Evolutionary conservation across 2,797 vertebrate genomes (phyloP).

Genomic region (Periophthalmus magnuspinnatus): DNA sequence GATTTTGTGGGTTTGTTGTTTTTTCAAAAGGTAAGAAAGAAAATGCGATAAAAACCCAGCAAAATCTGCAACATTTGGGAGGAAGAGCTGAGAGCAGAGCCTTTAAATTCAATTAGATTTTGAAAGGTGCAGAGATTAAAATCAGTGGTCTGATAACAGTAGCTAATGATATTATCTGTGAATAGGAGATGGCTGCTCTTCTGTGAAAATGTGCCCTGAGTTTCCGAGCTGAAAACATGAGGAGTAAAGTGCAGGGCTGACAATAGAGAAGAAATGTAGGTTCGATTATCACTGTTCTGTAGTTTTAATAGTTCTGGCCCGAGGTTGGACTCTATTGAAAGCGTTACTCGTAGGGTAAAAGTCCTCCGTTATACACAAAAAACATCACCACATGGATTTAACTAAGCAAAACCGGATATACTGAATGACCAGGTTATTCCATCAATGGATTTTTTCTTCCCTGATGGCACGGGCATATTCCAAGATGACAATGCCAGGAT

Average conservation of each 20-base stretch:
- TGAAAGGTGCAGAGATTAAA: conserved; percentile 23
- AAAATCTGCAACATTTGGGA: not conserved
- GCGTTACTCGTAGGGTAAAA: too few species aligned
- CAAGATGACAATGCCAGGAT: too few species aligned
- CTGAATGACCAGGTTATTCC: too few species aligned
- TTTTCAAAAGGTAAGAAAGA: too few species aligned
- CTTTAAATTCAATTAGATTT: conserved; percentile 30
- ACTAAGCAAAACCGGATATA: too few species aligned
- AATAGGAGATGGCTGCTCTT: conserved; percentile 15
- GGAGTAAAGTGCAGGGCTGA: conserved; percentile 15
- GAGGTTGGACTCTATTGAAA: too few species aligned
- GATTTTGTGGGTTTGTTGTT: too few species aligned
- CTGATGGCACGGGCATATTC: too few species aligned
- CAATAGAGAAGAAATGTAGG: conserved; percentile 4
- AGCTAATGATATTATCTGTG: conserved; percentile 34
- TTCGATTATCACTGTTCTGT: not conserved
- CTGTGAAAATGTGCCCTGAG: conserved; percentile 20
- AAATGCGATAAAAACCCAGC: too few species aligned
- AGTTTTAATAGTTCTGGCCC: not conserved
- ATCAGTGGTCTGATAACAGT: conserved; percentile 27
- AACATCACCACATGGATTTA: too few species aligned
- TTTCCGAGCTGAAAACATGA: conserved; percentile 19
- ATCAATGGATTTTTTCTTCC: too few species aligned
- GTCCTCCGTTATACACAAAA: too few species aligned
- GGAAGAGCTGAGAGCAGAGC: not conserved